Evolutionary conservation across 2,113 vertebrate genomes (phyloP).

Genomic region (Catharus fuscescens): DNA sequence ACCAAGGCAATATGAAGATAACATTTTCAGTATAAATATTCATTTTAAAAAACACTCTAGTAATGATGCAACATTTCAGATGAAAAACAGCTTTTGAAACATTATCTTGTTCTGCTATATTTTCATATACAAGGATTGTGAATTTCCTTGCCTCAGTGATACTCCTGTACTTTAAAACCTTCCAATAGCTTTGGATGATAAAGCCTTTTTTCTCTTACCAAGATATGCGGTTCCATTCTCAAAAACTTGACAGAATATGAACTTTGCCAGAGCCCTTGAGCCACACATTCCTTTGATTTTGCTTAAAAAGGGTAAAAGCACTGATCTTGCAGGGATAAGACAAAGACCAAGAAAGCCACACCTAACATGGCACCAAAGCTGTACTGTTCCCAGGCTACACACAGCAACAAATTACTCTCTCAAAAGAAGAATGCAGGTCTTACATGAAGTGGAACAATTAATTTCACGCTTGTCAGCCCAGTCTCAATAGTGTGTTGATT

Average conservation of each 20-base stretch:
- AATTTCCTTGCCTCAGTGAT: neutral
- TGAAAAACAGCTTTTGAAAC: neutral
- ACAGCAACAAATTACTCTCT: conserved; percentile 88
- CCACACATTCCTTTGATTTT: conserved; percentile 9
- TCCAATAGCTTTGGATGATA: neutral
- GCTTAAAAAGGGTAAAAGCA: conserved; percentile 8
- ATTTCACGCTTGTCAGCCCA: conserved; percentile 97
- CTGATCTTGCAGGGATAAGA: conserved; percentile 13
- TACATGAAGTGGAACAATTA: conserved; percentile 98
- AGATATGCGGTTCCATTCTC: neutral
- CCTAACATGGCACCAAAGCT: conserved; percentile 43
- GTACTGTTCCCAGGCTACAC: conserved; percentile 67
- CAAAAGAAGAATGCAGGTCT: conserved; percentile 87
- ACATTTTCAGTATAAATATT: neutral
- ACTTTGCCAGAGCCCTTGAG: neutral
- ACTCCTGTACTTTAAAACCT: neutral
- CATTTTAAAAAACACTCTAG: neutral
- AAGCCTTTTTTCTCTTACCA: neutral
- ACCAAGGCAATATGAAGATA: neutral
- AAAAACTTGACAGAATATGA: neutral
- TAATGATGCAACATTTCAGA: neutral
- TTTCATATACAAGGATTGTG: neutral
- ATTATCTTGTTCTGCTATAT: neutral
- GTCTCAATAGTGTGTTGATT: conserved; percentile 89
- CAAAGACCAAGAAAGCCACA: conserved; percentile 57